A percentile compares a stretch with the other conserved stretches of the same genome.
Conservation (phyloP, 2,113 vertebrate species). For the Gadus macrocephalus region DNA sequence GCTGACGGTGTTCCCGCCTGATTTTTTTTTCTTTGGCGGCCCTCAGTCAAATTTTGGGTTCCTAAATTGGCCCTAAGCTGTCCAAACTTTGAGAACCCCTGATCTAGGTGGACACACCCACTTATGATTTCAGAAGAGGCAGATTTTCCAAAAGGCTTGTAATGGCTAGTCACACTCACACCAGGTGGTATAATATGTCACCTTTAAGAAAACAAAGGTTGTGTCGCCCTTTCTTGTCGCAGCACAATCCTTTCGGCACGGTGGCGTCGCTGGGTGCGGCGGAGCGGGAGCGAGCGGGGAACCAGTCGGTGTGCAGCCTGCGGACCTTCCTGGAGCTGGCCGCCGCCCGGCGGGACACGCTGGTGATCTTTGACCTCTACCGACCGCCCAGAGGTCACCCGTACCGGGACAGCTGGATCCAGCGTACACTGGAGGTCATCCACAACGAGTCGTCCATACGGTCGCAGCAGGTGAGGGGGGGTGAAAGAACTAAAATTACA, state of each 20-base stretch:
- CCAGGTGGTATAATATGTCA: no score
- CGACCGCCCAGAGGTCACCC: constrained; percentile 79
- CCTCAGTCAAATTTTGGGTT: no score
- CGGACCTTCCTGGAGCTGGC: constrained; percentile 77
- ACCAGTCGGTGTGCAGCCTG: constrained; percentile 77
- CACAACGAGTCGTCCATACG: constrained; percentile 65
- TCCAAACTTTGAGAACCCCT: no score
- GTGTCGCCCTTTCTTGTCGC: neutral
- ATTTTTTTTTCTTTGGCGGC: no score
- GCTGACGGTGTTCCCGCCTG: no score
- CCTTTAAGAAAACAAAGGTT: neutral
- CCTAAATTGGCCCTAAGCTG: no score
- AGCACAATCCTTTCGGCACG: constrained; percentile 77
- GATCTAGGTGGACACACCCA: no score
- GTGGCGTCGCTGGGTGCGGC: constrained; percentile 58
- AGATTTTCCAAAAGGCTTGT: no score
- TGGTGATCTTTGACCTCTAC: constrained; percentile 85
- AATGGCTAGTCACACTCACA: no score
- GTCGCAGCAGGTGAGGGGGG: constrained; percentile 74
- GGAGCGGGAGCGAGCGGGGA: constrained; percentile 62
- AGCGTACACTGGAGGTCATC: constrained; percentile 74
- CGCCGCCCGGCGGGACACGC: constrained; percentile 52
- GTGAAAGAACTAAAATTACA: no score
- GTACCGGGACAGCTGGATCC: constrained; percentile 76
- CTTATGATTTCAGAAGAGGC: no score